These are phyloP conservation scores for Gymnoscopelus microlampas DNA, from an alignment of 2,797 vertebrate species.

Conservation along the genomic window DNA sequence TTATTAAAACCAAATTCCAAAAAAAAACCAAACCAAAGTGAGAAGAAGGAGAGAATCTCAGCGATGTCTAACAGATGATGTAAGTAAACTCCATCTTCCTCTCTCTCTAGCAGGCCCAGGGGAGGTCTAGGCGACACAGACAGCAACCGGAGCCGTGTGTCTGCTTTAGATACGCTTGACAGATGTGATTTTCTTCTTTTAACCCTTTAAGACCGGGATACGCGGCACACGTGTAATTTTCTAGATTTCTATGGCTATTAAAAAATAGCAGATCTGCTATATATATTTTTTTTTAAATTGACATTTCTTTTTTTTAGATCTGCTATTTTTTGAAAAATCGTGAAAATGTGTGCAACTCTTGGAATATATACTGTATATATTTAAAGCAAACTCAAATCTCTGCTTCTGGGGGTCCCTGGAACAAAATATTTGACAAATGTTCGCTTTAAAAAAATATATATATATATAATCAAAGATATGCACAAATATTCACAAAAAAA, in stretches of 20 bases:
- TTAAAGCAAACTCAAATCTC: no score
- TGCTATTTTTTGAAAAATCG: no score
- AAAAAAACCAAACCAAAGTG: constrained; percentile 52
- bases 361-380: no score
- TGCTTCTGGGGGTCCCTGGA: no score
- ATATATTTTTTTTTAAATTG: no score
- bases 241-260: constrained; percentile 4
- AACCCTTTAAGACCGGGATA: constrained; percentile 39
- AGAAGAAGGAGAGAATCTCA: constrained; percentile 25
- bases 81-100: constrained; percentile 42
- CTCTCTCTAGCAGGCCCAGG: constrained; percentile 42
- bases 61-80: constrained; percentile 36
- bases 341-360: no score
- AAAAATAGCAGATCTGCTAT: no score
- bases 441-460: no score
- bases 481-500: no score
- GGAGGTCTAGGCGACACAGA: constrained; percentile 54
- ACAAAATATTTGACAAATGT: no score
- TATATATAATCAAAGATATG: no score
- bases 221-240: constrained; percentile 15
- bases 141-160: constrained; percentile 28
- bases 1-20: constrained; percentile 70
- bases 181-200: constrained; percentile 63
- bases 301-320: no score
- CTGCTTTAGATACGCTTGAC: constrained; percentile 56